phyloP scores from a whole-genome alignment of 2,797 vertebrate species.

The Coregonus suidteri region DNA sequence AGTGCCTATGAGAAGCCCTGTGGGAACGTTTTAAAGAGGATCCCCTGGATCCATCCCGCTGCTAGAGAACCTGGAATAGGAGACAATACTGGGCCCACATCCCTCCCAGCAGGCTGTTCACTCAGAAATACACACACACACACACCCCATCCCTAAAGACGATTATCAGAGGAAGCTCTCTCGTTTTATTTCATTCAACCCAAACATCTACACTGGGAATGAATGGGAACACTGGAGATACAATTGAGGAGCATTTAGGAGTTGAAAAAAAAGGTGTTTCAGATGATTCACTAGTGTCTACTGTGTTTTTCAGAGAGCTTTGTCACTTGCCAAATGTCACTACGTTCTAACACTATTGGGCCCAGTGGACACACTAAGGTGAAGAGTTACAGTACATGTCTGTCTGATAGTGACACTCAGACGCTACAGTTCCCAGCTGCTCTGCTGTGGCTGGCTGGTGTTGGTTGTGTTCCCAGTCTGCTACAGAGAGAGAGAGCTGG shows the following conservation, averaged over 20 bases:
- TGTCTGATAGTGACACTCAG: conserved; percentile 25
- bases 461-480: conserved; percentile 42
- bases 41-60: conserved; percentile 50
- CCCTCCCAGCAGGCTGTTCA: conserved; percentile 52
- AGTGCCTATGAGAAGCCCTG: conserved; percentile 67
- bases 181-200: conserved; percentile 44
- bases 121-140: conserved; percentile 7
- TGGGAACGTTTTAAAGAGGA: conserved; percentile 77
- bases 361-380: conserved; percentile 41
- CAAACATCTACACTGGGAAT: conserved; percentile 12
- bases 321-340: not conserved
- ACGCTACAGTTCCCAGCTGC: conserved; percentile 54
- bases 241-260: not conserved
- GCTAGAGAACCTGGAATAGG: conserved; percentile 60
- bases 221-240: not conserved
- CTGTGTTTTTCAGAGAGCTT: not conserved
- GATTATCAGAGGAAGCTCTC: conserved; percentile 34
- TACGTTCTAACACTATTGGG: not conserved
- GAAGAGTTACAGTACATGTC: conserved; percentile 20
- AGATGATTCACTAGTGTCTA: not conserved
- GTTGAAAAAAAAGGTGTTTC: not conserved
- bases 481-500: conserved; percentile 48
- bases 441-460: not conserved
- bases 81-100: conserved; percentile 40
- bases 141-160: conserved; percentile 48